A percentile compares a stretch with the other conserved stretches of the same genome.
phyloP scores from a whole-genome alignment of 1,140 invertebrate genomes.

The Campoletis sonorensis region DNA sequence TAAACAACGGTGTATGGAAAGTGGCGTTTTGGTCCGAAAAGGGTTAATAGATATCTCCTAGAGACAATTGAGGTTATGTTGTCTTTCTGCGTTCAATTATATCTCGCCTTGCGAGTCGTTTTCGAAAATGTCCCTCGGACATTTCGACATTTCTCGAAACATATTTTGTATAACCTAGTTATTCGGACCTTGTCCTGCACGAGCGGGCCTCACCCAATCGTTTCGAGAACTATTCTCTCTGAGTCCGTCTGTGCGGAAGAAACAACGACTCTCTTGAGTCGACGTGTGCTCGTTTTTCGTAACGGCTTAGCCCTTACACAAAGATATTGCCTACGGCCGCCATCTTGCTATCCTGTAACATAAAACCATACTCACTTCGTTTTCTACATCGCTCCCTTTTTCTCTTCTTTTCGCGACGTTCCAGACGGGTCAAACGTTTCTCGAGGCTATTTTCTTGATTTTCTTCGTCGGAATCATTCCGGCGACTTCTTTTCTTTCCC shows the following conservation, averaged over 20 bases:
- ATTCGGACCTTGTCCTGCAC: slow-evolving; percentile 15
- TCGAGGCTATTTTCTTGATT: slow-evolving; percentile 40
- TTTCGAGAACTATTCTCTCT: neutral
- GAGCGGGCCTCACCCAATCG: slow-evolving; percentile 10
- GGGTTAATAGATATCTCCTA: slow-evolving; percentile 37
- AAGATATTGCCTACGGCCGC: slow-evolving; percentile 30
- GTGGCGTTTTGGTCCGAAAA: no score
- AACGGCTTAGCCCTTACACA: slow-evolving; percentile 43
- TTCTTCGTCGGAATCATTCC: slow-evolving; percentile 45
- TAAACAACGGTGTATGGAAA: no score
- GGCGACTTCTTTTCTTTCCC: slow-evolving; percentile 46
- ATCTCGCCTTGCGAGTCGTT: slow-evolving; percentile 23
- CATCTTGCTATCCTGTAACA: slow-evolving; percentile 46
- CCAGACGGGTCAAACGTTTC: slow-evolving; percentile 40
- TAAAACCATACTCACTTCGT: slow-evolving; percentile 42
- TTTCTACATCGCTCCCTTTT: slow-evolving; percentile 38
- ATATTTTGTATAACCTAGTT: slow-evolving; percentile 29
- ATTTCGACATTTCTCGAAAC: slow-evolving; percentile 41
- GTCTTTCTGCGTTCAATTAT: slow-evolving; percentile 10
- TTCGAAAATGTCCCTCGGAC: slow-evolving; percentile 43
- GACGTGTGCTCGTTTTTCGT: slow-evolving; percentile 36
- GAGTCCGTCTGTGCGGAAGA: neutral
- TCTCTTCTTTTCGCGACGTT: slow-evolving; percentile 36
- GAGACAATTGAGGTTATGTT: slow-evolving; percentile 43
- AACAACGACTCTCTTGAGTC: slow-evolving; percentile 38